phyloP scores from a whole-genome alignment of 2,797 vertebrate species.

The Amphiprion clarkii region DNA sequence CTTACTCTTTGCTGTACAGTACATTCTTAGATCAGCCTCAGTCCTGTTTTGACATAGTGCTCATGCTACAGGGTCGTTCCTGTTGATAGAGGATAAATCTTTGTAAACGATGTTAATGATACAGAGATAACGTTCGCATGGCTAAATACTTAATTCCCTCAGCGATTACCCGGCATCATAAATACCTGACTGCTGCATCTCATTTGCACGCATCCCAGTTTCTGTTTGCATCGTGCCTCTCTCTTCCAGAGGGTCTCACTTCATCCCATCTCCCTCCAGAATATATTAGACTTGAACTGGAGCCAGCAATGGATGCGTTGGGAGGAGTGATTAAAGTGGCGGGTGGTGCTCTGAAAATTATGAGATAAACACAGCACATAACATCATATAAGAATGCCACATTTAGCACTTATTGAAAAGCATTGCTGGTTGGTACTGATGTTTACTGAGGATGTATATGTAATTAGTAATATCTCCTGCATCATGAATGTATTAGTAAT shows the following conservation, averaged over 20 bases:
- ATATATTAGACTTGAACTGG: conserved; percentile 65
- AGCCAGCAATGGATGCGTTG: conserved; percentile 55
- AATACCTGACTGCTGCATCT: conserved; percentile 76
- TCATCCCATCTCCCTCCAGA: conserved; percentile 49
- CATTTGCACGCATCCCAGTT: conserved; percentile 67
- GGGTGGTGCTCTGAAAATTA: conserved; percentile 55
- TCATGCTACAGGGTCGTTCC: conserved; percentile 34
- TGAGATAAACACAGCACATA: conserved; percentile 48
- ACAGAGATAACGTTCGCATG: conserved; percentile 51
- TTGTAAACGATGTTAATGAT: conserved; percentile 68
- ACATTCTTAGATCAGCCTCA: conserved; percentile 10
- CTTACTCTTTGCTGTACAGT: neutral
- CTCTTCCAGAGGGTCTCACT: conserved; percentile 31
- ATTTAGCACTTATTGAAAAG: conserved; percentile 37
- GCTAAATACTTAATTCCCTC: conserved; percentile 77
- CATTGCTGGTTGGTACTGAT: conserved; percentile 25
- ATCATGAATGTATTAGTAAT: conserved; percentile 31
- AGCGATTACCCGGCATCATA: conserved; percentile 74
- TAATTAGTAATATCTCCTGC: conserved; percentile 53
- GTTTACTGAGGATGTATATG: conserved; percentile 56
- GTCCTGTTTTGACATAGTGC: conserved; percentile 37
- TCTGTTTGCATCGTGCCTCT: conserved; percentile 38
- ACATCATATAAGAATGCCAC: conserved; percentile 43
- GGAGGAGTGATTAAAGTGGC: conserved; percentile 71
- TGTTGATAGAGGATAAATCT: conserved; percentile 53